These are phyloP conservation scores for Dryobates pubescens DNA, from an alignment of 2,797 vertebrate genomes.

Conservation along the genomic window DNA sequence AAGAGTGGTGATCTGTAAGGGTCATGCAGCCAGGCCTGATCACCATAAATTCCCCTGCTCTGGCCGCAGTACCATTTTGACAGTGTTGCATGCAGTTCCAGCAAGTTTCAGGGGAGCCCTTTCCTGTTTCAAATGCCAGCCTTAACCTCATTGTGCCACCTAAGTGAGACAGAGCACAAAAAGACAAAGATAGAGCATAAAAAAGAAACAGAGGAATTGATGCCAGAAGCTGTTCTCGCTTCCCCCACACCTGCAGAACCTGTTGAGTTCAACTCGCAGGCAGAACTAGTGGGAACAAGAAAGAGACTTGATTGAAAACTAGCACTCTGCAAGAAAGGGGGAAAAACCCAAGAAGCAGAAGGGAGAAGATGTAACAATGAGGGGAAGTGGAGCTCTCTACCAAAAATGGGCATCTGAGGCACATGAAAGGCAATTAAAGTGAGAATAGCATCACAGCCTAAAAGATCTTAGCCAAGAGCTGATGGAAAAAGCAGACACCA, in stretches of 20 bases:
- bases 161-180: not conserved
- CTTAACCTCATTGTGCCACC: not conserved
- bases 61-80: not conserved
- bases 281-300: not conserved
- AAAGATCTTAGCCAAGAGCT: not conserved
- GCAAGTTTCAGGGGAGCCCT: not conserved
- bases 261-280: not conserved
- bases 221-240: not conserved
- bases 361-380: not conserved
- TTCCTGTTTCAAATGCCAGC: not conserved
- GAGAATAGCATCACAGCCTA: not conserved
- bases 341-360: not conserved
- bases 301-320: not conserved
- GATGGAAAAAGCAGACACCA: not conserved
- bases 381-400: not conserved
- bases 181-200: not conserved
- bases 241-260: not conserved
- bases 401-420: not conserved
- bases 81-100: not conserved
- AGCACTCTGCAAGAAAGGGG: not conserved
- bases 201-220: not conserved
- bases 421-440: not conserved
- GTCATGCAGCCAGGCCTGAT: not conserved
- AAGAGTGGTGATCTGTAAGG: not conserved
- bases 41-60: not conserved